These are phyloP conservation scores for Ceratotherium simum DNA, from an alignment of 2,113 vertebrate genomes.

Conservation along the genomic window DNA sequence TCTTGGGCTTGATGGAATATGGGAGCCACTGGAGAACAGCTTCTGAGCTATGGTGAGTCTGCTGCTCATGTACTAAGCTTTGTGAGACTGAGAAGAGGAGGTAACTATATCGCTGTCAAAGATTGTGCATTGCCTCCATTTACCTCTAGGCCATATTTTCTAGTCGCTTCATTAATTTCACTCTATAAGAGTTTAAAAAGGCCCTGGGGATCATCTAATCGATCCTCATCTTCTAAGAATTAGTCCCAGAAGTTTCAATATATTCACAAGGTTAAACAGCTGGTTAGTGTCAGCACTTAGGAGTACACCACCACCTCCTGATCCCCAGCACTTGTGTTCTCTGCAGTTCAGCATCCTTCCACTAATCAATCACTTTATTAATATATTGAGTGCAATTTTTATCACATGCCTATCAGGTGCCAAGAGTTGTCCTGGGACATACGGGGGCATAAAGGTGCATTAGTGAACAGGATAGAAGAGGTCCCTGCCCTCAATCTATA, in stretches of 20 bases:
- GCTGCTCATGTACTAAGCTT: background rate
- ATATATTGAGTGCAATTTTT: background rate
- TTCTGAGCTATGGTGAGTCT: background rate
- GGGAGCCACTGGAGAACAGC: background rate
- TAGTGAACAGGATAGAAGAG: background rate
- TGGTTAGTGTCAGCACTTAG: background rate
- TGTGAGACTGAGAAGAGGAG: background rate
- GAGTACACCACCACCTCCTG: rapidly evolving
- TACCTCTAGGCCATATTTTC: background rate
- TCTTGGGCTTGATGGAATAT: background rate
- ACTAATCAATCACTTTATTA: background rate
- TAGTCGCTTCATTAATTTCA: background rate
- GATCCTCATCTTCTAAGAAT: background rate
- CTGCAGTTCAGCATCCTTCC: background rate
- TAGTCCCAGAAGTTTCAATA: background rate
- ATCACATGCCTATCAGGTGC: background rate
- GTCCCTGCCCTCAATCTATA: no score
- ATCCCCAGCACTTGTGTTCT: background rate
- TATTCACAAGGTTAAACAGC: background rate
- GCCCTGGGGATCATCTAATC: background rate
- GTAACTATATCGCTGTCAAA: background rate
- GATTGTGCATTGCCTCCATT: background rate
- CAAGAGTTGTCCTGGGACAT: background rate
- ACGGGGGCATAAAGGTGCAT: background rate
- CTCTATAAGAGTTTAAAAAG: background rate